Conservation (phyloP, 1,140 invertebrate genomes). For the Procambarus virginalis region DNA sequence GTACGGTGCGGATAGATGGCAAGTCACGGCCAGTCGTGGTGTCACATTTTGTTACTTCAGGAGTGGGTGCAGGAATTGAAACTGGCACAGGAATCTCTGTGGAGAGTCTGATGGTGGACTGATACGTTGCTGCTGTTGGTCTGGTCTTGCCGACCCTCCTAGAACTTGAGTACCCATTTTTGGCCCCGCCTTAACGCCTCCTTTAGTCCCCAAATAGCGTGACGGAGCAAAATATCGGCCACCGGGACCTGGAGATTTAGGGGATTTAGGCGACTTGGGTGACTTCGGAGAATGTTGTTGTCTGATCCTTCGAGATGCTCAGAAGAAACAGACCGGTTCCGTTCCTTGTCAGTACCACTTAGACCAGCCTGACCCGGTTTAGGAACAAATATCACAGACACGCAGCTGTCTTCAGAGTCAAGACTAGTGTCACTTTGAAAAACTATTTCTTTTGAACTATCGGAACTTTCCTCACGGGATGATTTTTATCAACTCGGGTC, state of each 20-base stretch:
- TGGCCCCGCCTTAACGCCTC: constrained; percentile 26
- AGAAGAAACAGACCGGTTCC: constrained; percentile 70
- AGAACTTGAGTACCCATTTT: constrained; percentile 66
- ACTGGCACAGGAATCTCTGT: constrained; percentile 9
- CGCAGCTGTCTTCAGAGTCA: constrained; percentile 93
- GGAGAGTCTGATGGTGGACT: constrained; percentile 43
- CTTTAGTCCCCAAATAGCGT: constrained; percentile 51
- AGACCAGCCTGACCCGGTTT: constrained; percentile 76
- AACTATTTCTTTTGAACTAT: constrained; percentile 90
- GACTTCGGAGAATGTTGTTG: constrained; percentile 70
- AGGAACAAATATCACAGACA: constrained; percentile 91
- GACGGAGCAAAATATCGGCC: constrained; percentile 55
- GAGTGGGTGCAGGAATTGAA: neutral
- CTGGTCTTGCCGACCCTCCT: constrained; percentile 31
- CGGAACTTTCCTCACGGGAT: constrained; percentile 89
- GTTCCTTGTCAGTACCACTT: constrained; percentile 54
- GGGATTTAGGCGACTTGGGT: constrained; percentile 69
- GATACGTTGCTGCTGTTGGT: constrained; percentile 6
- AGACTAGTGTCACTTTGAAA: constrained; percentile 95
- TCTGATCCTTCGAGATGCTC: constrained; percentile 71
- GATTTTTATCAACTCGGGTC: constrained; percentile 77
- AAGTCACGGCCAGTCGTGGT: constrained; percentile 6
- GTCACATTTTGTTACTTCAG: constrained; percentile 13
- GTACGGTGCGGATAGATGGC: neutral
- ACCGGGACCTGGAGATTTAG: constrained; percentile 64